Base-by-base conservation (phyloP, 2,888 invertebrate species). In the Protula sp. region DNA sequence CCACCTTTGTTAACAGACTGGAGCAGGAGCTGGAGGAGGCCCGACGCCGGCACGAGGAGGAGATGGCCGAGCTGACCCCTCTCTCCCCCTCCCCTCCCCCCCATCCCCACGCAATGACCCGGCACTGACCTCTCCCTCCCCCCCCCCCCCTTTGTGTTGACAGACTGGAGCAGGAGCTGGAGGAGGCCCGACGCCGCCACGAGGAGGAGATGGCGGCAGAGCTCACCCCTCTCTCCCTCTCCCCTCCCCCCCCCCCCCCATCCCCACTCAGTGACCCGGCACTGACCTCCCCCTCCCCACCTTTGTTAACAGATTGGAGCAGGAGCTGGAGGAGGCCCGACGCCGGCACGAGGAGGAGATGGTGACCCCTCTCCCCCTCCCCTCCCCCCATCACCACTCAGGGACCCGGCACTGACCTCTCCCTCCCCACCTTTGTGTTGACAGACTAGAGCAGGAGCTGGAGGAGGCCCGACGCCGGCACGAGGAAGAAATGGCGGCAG, bases 1-100 rank as follows among this genome's bases (percentile, higher is more conserved):
- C n/a, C n/a, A n/a, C n/a, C n/a, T n/a, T n/a, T n/a, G n/a, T n/a
- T n/a, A n/a, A 3, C 61, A 74, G 74, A 52, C 62, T 75, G 26
- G 74, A 75, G 60, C 66, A 63, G 14, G 73, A 74, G 60, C 59
- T 75, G 55, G 72, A 72, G 57, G 70, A 71, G 58, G 73, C 71
- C 0, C 64, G 69, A 47, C 56, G 62, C 24, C 59, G 60, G 29
- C 74, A 72, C n/a, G 67, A 74, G 56, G 69, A 67, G 54, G 73
- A 74, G 60, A 68, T 73, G 69, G n/a, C n/a, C n/a, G n/a, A n/a
- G n/a, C n/a, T n/a, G n/a, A n/a, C n/a, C n/a, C n/a, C n/a, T n/a
- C n/a, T n/a, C n/a, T n/a, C n/a, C n/a, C n/a, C n/a, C 45, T 45
- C 19, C 19, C 19, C 19, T 45, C 19, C 45, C 19, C 45, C 45